Conservation (phyloP, 2,888 invertebrate genomes). For the Tethea ocularis region DNA sequence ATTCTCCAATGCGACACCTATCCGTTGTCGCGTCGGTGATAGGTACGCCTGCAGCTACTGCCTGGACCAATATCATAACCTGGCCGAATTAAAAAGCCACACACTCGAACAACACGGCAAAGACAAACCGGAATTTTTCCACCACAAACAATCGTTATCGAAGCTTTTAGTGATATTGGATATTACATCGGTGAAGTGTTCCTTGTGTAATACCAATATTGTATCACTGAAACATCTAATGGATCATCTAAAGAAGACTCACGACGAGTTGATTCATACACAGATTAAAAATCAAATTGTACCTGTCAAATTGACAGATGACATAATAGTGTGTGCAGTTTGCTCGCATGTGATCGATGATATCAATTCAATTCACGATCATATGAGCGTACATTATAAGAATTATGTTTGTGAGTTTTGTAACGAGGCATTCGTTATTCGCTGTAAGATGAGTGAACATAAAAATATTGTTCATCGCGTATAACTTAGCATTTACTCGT, state of each 20-base stretch:
- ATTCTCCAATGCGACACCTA: conserved; percentile 63
- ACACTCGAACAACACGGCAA: conserved; percentile 43
- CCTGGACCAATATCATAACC: conserved; percentile 51
- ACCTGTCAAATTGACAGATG: conserved; percentile 44
- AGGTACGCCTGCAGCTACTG: conserved; percentile 66
- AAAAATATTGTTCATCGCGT: conserved; percentile 54
- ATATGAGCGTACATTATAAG: conserved; percentile 66
- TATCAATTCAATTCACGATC: conserved; percentile 56
- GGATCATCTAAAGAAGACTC: conserved; percentile 53
- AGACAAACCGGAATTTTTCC: conserved; percentile 49
- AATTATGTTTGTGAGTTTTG: conserved; percentile 69
- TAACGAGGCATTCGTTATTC: conserved; percentile 50
- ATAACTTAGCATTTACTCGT: conserved; percentile 17
- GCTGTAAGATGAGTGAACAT: conserved; percentile 53
- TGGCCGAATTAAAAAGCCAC: conserved; percentile 56
- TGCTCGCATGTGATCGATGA: conserved; percentile 39
- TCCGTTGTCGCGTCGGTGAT: conserved; percentile 50
- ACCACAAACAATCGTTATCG: conserved; percentile 47
- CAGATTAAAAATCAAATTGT: conserved; percentile 66
- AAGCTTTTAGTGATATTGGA: conserved; percentile 62
- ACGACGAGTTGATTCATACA: conserved; percentile 53
- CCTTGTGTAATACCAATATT: conserved; percentile 45
- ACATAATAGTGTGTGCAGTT: conserved; percentile 41
- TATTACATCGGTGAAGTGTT: conserved; percentile 56
- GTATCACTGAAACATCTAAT: conserved; percentile 50